These are phyloP conservation scores for Liodrosophila aerea DNA, from an alignment of 2,888 invertebrate species.

Conservation along the genomic window DNA sequence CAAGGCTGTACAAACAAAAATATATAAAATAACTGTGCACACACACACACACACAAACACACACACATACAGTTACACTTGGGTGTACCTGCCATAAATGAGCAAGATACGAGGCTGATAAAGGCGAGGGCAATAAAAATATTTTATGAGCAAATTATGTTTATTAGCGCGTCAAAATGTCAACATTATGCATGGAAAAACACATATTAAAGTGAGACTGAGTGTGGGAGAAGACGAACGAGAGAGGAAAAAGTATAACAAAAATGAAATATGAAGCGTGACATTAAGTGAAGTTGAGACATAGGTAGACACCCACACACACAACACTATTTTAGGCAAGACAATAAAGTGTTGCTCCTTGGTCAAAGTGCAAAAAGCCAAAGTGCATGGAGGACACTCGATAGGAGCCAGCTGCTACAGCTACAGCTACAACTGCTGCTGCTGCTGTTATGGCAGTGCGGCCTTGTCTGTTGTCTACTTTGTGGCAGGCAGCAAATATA, in stretches of 20 bases:
- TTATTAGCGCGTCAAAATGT: constrained; percentile 77
- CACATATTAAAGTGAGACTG: constrained; percentile 58
- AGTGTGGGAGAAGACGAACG: constrained; percentile 7
- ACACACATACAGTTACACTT: neutral
- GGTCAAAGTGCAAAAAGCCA: constrained; percentile 22
- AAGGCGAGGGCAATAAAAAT: constrained; percentile 69
- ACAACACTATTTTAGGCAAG: neutral
- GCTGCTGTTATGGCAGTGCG: constrained; percentile 32
- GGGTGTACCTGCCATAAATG: constrained; percentile 44
- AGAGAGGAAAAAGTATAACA: constrained; percentile 1
- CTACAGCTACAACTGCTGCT: neutral
- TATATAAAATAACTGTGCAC: constrained; percentile 9
- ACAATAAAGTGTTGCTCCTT: constrained; percentile 9
- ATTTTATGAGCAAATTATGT: constrained; percentile 75
- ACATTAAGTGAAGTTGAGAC: constrained; percentile 33
- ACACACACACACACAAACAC: constrained; percentile 13
- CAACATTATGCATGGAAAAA: constrained; percentile 71
- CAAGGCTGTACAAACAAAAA: constrained; percentile 21
- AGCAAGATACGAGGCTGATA: constrained; percentile 54
- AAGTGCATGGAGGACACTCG: constrained; percentile 34
- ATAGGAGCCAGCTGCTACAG: neutral
- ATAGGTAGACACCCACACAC: constrained; percentile 10
- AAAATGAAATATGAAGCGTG: constrained; percentile 48
- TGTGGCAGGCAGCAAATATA: constrained; percentile 72
- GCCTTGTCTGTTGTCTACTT: constrained; percentile 60